Percentiles rank a stretch among this genome's conserved stretches.
Conservation (phyloP, 2,888 invertebrate genomes). For the Seira ritae region DNA sequence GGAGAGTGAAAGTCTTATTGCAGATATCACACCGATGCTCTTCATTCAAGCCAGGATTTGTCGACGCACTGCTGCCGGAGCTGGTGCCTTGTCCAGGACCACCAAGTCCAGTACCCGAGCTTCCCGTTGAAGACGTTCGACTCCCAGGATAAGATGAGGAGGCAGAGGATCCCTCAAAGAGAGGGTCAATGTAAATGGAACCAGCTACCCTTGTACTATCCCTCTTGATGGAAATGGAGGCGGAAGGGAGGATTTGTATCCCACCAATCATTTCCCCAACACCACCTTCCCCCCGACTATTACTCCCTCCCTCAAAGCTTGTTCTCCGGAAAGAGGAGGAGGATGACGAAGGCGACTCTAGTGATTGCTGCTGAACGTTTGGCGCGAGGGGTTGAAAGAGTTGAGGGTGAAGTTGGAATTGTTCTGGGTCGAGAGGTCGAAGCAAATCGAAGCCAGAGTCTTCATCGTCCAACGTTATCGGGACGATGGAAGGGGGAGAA, state of each 20-base stretch:
- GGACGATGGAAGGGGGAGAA: slow-evolving; percentile 36
- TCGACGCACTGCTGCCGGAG: not conserved
- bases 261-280: slow-evolving; percentile 46
- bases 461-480: slow-evolving; percentile 38
- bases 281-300: slow-evolving; percentile 4
- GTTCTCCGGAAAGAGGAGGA: slow-evolving; percentile 14
- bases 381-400: slow-evolving; percentile 41
- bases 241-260: slow-evolving; percentile 43
- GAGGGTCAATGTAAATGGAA: slow-evolving; percentile 30
- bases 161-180: not conserved
- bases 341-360: not conserved
- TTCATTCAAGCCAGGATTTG: slow-evolving; percentile 19
- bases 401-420: slow-evolving; percentile 45
- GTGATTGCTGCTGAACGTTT: slow-evolving; percentile 7
- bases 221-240: slow-evolving; percentile 45
- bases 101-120: not conserved
- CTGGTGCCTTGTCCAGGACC: not conserved
- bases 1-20: slow-evolving; percentile 67
- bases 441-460: slow-evolving; percentile 47
- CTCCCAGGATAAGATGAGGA: slow-evolving; percentile 27
- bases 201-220: slow-evolving; percentile 5
- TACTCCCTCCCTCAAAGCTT: slow-evolving; percentile 19
- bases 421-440: slow-evolving; percentile 45
- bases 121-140: slow-evolving; percentile 25
- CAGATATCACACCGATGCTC: slow-evolving; percentile 69